Evolutionary conservation across 2,113 vertebrate species (phyloP).

Genomic region (Cromileptes altivelis): DNA sequence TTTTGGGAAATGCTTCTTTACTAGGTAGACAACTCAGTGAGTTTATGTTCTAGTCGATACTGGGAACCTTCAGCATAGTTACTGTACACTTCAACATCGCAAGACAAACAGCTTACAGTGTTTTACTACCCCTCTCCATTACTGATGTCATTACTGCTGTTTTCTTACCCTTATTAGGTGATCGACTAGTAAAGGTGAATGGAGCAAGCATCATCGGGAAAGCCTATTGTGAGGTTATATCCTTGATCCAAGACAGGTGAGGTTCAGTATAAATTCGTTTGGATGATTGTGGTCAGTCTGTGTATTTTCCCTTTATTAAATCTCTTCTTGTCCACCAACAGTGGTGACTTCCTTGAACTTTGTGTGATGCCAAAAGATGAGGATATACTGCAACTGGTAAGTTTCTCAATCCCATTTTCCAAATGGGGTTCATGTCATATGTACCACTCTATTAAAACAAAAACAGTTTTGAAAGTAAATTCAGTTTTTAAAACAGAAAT

Average conservation of each 20-base stretch:
- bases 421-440: background rate
- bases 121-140: background rate
- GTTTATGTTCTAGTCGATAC: background rate
- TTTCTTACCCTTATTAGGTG: constrained; percentile 83
- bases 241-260: constrained; percentile 98
- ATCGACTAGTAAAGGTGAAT: constrained; percentile 98
- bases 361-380: constrained; percentile 99
- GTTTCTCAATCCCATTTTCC: constrained; percentile 22
- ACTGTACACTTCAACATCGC: constrained; percentile 6
- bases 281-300: background rate
- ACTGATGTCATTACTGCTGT: background rate
- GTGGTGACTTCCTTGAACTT: constrained; percentile 93
- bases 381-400: constrained; percentile 94
- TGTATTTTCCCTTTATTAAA: background rate
- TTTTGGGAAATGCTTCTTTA: background rate
- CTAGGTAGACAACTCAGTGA: background rate
- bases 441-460: background rate
- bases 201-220: constrained; percentile 98
- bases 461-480: background rate
- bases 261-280: constrained; percentile 26
- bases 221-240: constrained; percentile 98
- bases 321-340: constrained; percentile 75
- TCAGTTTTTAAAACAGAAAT: background rate
- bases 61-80: background rate
- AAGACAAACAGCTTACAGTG: background rate